Evolutionary conservation across 2,797 vertebrate genomes (phyloP), one percentile per base, ranked within the genome.

Genomic region (Phataginus tricuspis): DNA sequence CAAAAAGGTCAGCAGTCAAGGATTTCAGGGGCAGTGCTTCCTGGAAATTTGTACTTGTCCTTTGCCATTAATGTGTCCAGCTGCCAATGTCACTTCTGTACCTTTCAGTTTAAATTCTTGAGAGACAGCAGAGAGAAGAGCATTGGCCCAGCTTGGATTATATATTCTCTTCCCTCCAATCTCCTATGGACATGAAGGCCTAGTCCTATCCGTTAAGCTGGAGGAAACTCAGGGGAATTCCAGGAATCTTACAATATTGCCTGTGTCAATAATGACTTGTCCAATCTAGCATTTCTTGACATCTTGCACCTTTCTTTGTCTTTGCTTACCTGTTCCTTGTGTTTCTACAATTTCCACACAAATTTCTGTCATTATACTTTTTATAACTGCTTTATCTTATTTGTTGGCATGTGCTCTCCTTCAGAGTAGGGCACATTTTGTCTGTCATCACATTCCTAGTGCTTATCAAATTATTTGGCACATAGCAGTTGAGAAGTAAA

Each of bases 81-180:
- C 31, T 51, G 34, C 66, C 49, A 79, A 12, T 8, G 23, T 84
- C 18, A n/a, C 14, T 74, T 68, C 31, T 29, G 0, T 31, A 34
- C 79, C 19, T 84, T 18, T 93, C 68, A 51, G 7, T 91, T 84
- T 78, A 91, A 87, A 53, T 66, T 84, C 45, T 66, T 91, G n/a
- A 90, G 29, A 87, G 39, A 90, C 2, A 59, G 55, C 25, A 57
- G 42, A 59, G 37, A 90, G 75, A 93, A 74, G 64, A 68, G 45
- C 74, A 95, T 57, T 88, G 25, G 37, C 14, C 6, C 5, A 19
- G 6, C 16, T 72, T 83, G 71, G 18, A 21, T 86, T 27, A 31
- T 7, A 71, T 63, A 59, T 10, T 45, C 23, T 61, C 25, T 57
- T 29, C 68, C 37, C 25, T 68, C 19, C 34, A 68, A 13, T 78